These are phyloP conservation scores for Phoeniculus purpureus DNA, from an alignment of 2,797 vertebrate genomes.

Conservation along the genomic window DNA sequence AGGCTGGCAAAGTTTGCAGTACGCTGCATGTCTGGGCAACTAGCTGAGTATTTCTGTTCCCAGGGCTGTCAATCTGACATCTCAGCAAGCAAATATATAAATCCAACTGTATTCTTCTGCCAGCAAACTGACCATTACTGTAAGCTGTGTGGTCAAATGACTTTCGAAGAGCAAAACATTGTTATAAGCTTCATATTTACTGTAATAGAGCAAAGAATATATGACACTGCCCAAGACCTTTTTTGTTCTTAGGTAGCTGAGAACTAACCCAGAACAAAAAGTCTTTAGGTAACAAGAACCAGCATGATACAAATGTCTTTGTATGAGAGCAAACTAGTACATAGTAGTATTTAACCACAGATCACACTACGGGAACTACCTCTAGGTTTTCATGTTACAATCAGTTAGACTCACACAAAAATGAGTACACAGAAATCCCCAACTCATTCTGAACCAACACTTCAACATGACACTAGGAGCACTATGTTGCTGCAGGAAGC, in stretches of 20 bases:
- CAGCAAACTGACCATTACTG: slow-evolving; percentile 11
- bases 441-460: background rate
- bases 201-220: background rate
- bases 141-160: slow-evolving; percentile 1
- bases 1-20: slow-evolving; percentile 37
- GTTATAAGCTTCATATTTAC: background rate
- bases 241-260: background rate
- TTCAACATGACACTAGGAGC: background rate
- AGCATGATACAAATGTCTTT: background rate
- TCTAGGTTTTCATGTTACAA: background rate
- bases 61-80: slow-evolving; percentile 42
- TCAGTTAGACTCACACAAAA: background rate
- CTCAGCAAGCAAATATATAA: slow-evolving; percentile 46
- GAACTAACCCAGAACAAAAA: background rate
- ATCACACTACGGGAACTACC: background rate
- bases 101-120: slow-evolving; percentile 3
- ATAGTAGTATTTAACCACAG: background rate
- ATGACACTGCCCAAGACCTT: background rate
- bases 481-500: background rate
- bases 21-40: slow-evolving; percentile 46
- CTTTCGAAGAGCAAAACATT: slow-evolving; percentile 3
- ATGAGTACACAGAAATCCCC: background rate
- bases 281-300: background rate
- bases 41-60: slow-evolving; percentile 47
- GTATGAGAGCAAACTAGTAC: background rate